Evolutionary conservation across 1,140 invertebrate species (phyloP).

Genomic region (Neoseiulus cucumeris): DNA sequence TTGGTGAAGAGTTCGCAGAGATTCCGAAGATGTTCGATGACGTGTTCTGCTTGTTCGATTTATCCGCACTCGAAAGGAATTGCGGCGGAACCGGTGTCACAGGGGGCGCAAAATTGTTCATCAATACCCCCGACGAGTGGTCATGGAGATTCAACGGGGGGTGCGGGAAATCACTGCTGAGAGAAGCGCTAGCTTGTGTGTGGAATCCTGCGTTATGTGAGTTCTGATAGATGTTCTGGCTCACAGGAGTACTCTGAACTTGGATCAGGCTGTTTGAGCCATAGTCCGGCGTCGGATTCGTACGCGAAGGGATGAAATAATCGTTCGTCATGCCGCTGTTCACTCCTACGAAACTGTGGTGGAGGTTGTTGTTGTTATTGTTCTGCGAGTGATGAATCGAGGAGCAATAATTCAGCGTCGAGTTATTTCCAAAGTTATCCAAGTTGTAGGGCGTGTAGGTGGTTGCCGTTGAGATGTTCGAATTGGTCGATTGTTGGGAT

Average conservation of each 20-base stretch:
- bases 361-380: not conserved
- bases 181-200: not conserved
- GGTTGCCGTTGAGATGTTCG: not conserved
- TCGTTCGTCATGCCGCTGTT: not conserved
- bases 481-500: not conserved
- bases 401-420: not conserved
- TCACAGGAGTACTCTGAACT: too few species aligned
- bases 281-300: not conserved
- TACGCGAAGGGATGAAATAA: not conserved
- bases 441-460: not conserved
- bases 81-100: not conserved
- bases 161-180: not conserved
- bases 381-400: not conserved
- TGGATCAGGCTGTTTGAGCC: not conserved
- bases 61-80: not conserved
- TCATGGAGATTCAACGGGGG: conserved; percentile 1
- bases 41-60: not conserved
- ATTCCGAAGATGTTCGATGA: not conserved
- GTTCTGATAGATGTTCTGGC: too few species aligned
- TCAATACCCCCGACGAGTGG: not conserved
- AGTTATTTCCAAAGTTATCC: not conserved
- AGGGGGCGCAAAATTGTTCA: not conserved
- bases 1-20: not conserved
- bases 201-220: not conserved
- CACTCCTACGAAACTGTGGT: not conserved